phyloP scores from a whole-genome alignment of 2,797 vertebrate genomes.

The Sebastes umbrosus region DNA sequence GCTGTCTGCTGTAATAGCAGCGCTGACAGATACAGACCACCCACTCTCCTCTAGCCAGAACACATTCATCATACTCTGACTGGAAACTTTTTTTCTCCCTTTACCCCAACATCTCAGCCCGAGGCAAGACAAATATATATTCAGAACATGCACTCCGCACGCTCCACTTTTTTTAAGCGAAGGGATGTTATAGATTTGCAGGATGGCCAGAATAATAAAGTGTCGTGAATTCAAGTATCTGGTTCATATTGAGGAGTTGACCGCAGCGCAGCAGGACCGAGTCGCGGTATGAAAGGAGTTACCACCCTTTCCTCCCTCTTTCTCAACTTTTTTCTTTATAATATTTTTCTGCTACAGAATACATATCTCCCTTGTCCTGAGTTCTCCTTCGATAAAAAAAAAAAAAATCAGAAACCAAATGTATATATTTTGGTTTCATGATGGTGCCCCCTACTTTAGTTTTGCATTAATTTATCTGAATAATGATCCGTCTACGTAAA shows the following conservation, averaged over 20 bases:
- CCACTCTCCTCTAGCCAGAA: constrained; percentile 72
- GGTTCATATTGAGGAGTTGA: constrained; percentile 57
- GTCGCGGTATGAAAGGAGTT: constrained; percentile 40
- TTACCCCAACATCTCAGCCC: constrained; percentile 45
- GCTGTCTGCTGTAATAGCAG: constrained; percentile 76
- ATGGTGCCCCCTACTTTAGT: not conserved
- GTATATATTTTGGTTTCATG: not conserved
- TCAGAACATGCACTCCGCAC: constrained; percentile 45
- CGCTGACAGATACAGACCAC: constrained; percentile 78
- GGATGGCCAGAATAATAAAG: constrained; percentile 60
- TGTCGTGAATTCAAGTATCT: constrained; percentile 55
- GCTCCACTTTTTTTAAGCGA: constrained; percentile 38
- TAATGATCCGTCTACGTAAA: not conserved
- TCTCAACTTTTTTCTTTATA: not conserved
- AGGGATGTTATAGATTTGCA: constrained; percentile 72
- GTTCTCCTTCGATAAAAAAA: not conserved
- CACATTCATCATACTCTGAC: constrained; percentile 72
- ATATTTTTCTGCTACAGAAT: not conserved
- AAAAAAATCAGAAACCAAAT: not conserved
- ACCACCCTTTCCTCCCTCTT: constrained; percentile 10
- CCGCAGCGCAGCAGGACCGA: constrained; percentile 54
- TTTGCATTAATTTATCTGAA: not conserved
- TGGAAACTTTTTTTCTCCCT: not conserved
- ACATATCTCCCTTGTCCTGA: not conserved
- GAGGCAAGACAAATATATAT: constrained; percentile 59